Evolutionary conservation across 2,888 invertebrate species (phyloP), one percentile per base, ranked within the genome.

Genomic region (Xylophagus ater): DNA sequence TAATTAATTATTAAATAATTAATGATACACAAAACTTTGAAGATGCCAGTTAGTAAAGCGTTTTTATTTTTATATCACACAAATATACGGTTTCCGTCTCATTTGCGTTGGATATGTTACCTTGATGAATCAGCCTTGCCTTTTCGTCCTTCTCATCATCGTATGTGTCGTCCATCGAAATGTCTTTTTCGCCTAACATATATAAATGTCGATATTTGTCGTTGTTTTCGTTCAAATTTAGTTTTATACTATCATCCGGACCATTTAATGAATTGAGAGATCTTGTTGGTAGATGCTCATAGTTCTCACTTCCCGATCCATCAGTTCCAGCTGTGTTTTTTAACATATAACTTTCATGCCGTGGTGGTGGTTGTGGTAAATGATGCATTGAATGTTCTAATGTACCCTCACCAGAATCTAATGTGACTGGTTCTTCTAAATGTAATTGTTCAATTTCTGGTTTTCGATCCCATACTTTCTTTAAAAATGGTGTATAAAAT

Each of bases 401-500:
- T 18, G 78, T 78, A 12, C 78, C 78, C 57, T 80, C 80, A 2
- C 78, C 79, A 39, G 78, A 77, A 58, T 78, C 78, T 52, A 65
- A 54, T 47, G 65, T 63, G 46, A 64, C 60, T 52, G 65, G 65
- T 72, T 85, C 85, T 58, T 88, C 88, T 76, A 89, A 77, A 48
- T 89, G 81, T 13, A 90, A 83, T 57, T 87, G 85, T 60, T 94
- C 93, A 38, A 93, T 92, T 68, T 92, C 90, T 19, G 87, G 88
- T 54, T 92, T 90, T 53, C 88, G 85, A 61, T 92, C 90, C 92
- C 90, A 93, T 15, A 89, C 92, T 62, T 90, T 90, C 61, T 90
- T 89, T 69, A 94, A 87, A 71, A 94, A 94, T 32, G 92, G 90
- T 32, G 87, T 88, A 65, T 89, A 94, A 65, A 90, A 89, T 20